A percentile compares a stretch with the other conserved stretches of the same genome.
These are phyloP conservation scores for Cercocebus atys DNA, from an alignment of 2,113 vertebrate genomes.

Conservation along the genomic window DNA sequence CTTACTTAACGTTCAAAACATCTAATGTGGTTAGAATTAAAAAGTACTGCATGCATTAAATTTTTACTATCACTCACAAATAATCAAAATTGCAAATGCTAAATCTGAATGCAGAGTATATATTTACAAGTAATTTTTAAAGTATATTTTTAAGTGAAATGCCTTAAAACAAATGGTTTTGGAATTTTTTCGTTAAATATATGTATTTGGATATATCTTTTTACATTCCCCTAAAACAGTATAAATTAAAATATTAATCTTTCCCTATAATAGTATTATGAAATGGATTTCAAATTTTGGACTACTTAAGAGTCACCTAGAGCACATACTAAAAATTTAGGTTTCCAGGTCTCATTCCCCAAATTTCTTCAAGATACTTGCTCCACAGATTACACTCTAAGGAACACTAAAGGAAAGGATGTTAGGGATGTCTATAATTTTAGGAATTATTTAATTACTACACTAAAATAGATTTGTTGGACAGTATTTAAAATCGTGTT, in stretches of 20 bases:
- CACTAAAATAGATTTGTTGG: constrained; percentile 7
- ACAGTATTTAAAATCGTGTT: constrained; percentile 11
- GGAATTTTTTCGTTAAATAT: constrained; percentile 19
- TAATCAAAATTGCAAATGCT: background rate
- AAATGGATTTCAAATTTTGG: background rate
- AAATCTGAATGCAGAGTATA: constrained; percentile 21
- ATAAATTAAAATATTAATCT: background rate
- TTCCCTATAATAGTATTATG: background rate
- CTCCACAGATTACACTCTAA: background rate
- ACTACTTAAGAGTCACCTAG: background rate
- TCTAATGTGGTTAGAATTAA: background rate
- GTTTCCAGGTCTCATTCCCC: background rate
- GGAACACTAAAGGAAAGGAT: background rate
- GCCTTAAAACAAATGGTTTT: constrained; percentile 21
- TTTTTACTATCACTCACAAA: background rate
- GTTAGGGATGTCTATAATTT: background rate
- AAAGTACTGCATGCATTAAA: background rate
- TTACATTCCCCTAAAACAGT: background rate
- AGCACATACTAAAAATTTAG: background rate
- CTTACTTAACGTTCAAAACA: constrained; percentile 36
- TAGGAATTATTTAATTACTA: constrained; percentile 28
- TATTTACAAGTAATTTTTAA: background rate
- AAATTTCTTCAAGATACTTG: background rate
- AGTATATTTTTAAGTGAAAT: background rate
- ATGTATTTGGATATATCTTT: background rate